Evolutionary conservation across 2,113 vertebrate genomes (phyloP).

Genomic region (Artemisiospiza belli): DNA sequence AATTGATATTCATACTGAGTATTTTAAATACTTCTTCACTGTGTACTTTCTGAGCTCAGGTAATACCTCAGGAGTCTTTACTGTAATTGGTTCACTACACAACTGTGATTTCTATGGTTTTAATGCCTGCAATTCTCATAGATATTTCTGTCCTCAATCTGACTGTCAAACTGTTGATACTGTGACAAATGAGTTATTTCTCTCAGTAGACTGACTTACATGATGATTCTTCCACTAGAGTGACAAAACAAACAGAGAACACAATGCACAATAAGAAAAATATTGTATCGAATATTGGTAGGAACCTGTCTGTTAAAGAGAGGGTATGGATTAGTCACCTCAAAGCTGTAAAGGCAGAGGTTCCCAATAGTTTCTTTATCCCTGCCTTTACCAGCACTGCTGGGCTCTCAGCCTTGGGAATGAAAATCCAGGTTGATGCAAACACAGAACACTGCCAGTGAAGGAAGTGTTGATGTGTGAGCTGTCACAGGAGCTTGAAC

Average conservation of each 20-base stretch:
- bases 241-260: neutral
- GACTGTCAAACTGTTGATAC: accelerated
- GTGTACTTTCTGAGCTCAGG: slow-evolving; percentile 5
- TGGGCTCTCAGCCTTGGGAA: neutral
- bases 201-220: neutral
- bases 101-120: neutral
- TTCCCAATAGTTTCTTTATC: neutral
- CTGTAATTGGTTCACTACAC: neutral
- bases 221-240: neutral
- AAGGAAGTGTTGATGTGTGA: neutral
- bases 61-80: neutral
- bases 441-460: neutral
- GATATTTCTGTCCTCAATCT: neutral
- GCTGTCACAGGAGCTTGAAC: neutral
- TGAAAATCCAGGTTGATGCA: neutral
- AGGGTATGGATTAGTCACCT: neutral
- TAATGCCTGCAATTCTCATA: neutral
- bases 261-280: neutral
- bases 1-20: neutral
- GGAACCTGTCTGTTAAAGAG: neutral
- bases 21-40: slow-evolving; percentile 25
- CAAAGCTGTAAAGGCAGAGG: neutral
- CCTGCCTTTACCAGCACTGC: accelerated
- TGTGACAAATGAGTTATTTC: slow-evolving; percentile 17
- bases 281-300: neutral